Base-by-base conservation (phyloP, 1,140 invertebrate species). In the Trichonephila clavipes region DNA sequence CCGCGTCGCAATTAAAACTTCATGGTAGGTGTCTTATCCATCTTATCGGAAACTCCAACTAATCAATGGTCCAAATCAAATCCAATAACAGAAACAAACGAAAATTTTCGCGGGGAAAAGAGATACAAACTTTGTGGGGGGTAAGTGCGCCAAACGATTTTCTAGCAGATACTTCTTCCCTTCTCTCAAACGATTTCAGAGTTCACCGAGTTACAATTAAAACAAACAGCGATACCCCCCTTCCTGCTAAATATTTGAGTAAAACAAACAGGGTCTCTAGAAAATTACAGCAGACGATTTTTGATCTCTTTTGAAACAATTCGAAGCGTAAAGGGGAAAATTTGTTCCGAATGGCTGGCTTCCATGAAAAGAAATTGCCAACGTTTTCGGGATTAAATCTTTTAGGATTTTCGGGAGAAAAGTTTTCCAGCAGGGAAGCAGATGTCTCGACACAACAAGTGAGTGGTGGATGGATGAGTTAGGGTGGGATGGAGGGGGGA, bases 171-270 rank as follows among this genome's bases (percentile, higher is more conserved):
- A 14, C 24, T 12, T 69, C 24, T n/a, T 44, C 19, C 24, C 58
- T 24, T 85, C 82, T 40, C 34, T 40, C 34, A 88, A 88, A 64
- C 86, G 62, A 88, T 88, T 88, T 66, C 86, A 88, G 34, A 88
- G 86, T 88, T 66, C 86, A 66, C 62, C 62, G 59, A 88, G 19
- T 88, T 66, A 21, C 86, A 88, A 88, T 88, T 88, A 88, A 62
- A 85, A 88, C 86, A 88, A 88, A 88, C 62, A 88, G 16, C 44
- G 58, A 59, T 19, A 59, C 21, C 58, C 28, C 44, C 4, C 82
- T n/a, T 19, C 44, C 44, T 59, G 18, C 86, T 88, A 66, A 88
- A 88, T 64, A 88, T 88, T 64, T 88, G 62, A 64, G 61, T 64
- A 88, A 64, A 88, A 62, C 61, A 88, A 88, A 62, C 86, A 64